Base-by-base conservation (phyloP, 2,888 invertebrate species). In the Harpalus rubripes region DNA sequence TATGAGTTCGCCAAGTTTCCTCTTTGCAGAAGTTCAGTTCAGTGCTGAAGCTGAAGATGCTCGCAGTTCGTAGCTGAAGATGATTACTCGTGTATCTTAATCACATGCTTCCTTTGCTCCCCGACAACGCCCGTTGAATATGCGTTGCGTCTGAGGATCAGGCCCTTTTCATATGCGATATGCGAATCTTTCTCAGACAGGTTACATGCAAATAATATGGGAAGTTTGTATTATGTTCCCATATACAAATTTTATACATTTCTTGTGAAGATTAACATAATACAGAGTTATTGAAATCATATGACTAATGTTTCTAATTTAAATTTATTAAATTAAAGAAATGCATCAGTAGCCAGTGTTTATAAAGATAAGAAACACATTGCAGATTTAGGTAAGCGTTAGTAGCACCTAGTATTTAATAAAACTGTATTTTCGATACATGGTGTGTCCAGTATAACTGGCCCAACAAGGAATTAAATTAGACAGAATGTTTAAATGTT, bases 1-100 rank as follows among this genome's bases (percentile, higher is more conserved):
- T 68, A 68, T 68, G 68, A 68, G 68, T 68, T 68, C 26, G n/a
- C 39, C n/a, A 68, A 68, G 68, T 68, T 68, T 68, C 68, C 68
- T 68, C 68, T 63, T 63, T 63, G 63, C 63, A 52, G 44, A 52
- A 52, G 44, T 52, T 52, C 44, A 52, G 44, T 52, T 52, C 44
- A 32, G 10, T 22, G 26, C 26, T 10, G 16, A 22, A 63, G 32
- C 68, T 68, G 32, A 22, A 63, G 22, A 26, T 26, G 63, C 63
- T 63, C 63, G 18, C 18, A 44, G 61, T 18, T 61, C 61, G 26
- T 18, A 61, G 63, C 39, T 39, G 68, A 68, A 39, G 39, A 68
- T 32, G 68, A 39, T 68, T 39, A 68, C 68, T 68, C 32, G 68
- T 68, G 68, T 68, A 39, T 68, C 68, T 68, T 68, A 68, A 68